Base-by-base conservation (phyloP, 2,888 invertebrate species). In the Scrobipalpa costella region DNA sequence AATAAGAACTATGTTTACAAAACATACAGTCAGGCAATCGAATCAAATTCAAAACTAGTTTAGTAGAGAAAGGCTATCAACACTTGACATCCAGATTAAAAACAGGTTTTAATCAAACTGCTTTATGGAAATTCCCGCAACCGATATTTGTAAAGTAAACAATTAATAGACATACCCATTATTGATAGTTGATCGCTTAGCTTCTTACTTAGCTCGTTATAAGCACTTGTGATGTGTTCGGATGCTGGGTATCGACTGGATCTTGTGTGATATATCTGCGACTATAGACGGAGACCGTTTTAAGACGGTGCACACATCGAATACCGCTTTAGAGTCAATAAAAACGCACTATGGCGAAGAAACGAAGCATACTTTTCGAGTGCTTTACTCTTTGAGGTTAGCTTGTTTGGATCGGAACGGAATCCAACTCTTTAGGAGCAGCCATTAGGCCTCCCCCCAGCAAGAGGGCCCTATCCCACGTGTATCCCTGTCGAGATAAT, bases 221-320 rank as follows among this genome's bases (percentile, higher is more conserved):
- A 59, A 17, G 34, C 33, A 47, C 47, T 15, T 15, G 34, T 17
- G 34, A 6, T 17, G 19, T 7, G 9, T 7, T 17, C 17, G 60
- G 60, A 60, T 49, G 60, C 60, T 62, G 52, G 40, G 11, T 62
- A 33, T 15, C 1, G 55, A 62, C 55, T 62, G 57, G 33, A 15
- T 55, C 15, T 34, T 33, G 7, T 13, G n/a, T 34, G 33, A 55
- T 55, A 34, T 27, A 27, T 34, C 27, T 34, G 13, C n/a, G 15
- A 27, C 15, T 55, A n/a, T 34, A 55, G n/a, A 13, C 8, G 7
- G 17, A 17, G 34, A 1, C 34, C 2, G 55, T 7, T 55, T 15
- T 33, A 8, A n/a, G 13, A 2, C 15, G 19, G 33, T 15, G 2
- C n/a, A 33, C 40, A 40, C 13, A 40, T 6, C n/a, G n/a, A n/a